These are phyloP conservation scores for Tenthredo mesomela DNA, from an alignment of 2,888 invertebrate species.

Conservation along the genomic window DNA sequence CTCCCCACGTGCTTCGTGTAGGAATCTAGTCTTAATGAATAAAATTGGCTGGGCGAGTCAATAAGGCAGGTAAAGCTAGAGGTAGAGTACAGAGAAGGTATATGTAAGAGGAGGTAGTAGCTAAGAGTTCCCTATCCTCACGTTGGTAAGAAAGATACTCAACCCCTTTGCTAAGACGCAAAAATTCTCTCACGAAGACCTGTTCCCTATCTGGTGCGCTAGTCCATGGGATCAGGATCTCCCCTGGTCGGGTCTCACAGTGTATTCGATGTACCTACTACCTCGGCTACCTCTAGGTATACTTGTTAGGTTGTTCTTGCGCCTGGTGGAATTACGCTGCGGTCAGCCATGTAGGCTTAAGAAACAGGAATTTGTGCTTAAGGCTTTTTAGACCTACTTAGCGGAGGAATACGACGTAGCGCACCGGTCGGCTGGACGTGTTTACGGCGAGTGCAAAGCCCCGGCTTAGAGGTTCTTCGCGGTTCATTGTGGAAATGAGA, in stretches of 20 bases:
- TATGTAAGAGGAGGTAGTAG: constrained; percentile 7
- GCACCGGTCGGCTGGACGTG: constrained; percentile 5
- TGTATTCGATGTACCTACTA: constrained; percentile 54
- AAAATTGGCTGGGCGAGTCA: constrained; percentile 67
- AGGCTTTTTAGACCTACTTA: constrained; percentile 56
- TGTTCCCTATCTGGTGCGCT: constrained; percentile 63
- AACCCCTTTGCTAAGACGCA: constrained; percentile 42
- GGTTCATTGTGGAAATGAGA: background rate
- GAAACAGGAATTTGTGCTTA: constrained; percentile 71
- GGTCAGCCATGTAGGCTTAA: constrained; percentile 59
- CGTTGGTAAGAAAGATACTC: constrained; percentile 24
- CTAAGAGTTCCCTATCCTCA: constrained; percentile 15
- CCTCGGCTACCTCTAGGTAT: constrained; percentile 52
- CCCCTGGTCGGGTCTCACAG: constrained; percentile 38
- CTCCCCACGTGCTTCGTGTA: constrained; percentile 68
- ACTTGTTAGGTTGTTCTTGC: constrained; percentile 63
- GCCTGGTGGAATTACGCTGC: constrained; percentile 52
- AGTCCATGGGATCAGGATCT: constrained; percentile 58
- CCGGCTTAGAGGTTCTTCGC: constrained; percentile 2
- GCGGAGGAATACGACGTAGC: constrained; percentile 24
- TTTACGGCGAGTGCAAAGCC: constrained; percentile 29
- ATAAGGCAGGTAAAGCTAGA: constrained; percentile 45
- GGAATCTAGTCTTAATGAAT: constrained; percentile 76
- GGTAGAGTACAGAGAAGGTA: background rate
- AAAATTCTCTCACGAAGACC: constrained; percentile 61